A percentile compares a stretch with the other conserved stretches of the same genome.
Conservation (phyloP, 2,888 invertebrate genomes). For the Euplexia lucipara region DNA sequence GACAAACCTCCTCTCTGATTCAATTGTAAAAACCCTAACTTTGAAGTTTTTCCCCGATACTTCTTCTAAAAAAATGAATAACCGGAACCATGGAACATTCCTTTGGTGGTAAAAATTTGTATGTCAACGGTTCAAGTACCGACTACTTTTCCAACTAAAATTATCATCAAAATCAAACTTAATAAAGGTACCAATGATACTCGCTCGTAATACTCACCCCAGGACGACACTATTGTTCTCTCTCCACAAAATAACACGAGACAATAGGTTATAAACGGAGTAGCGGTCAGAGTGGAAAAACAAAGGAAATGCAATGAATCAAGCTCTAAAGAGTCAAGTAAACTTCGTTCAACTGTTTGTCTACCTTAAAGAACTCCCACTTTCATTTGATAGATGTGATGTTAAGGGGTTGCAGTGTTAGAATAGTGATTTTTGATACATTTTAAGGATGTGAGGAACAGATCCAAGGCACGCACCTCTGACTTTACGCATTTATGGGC, state of each 20-base stretch:
- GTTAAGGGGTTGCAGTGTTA: conserved; percentile 25
- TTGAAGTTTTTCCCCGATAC: no score
- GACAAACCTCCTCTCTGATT: no score
- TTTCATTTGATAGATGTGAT: conserved; percentile 44
- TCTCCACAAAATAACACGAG: conserved; percentile 36
- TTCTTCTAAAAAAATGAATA: no score
- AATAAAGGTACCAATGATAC: not conserved
- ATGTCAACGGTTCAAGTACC: no score
- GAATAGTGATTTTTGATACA: no score
- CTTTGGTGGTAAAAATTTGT: no score
- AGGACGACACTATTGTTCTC: conserved; percentile 36
- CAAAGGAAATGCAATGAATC: conserved; percentile 67
- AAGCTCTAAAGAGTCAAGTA: conserved; percentile 67
- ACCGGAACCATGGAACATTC: no score
- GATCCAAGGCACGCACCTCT: no score
- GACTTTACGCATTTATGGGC: no score
- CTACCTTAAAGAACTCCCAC: conserved; percentile 55
- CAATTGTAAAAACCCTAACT: no score
- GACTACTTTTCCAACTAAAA: not conserved
- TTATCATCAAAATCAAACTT: not conserved
- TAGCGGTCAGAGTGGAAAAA: conserved; percentile 44
- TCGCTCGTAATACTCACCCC: conserved; percentile 1
- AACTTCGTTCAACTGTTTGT: conserved; percentile 67
- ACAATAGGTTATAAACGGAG: conserved; percentile 58
- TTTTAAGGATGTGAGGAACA: no score